Percentiles rank a stretch among this genome's conserved stretches.
Conservation (phyloP, 1,140 invertebrate genomes). For the Carcinoscorpius rotundicauda region DNA sequence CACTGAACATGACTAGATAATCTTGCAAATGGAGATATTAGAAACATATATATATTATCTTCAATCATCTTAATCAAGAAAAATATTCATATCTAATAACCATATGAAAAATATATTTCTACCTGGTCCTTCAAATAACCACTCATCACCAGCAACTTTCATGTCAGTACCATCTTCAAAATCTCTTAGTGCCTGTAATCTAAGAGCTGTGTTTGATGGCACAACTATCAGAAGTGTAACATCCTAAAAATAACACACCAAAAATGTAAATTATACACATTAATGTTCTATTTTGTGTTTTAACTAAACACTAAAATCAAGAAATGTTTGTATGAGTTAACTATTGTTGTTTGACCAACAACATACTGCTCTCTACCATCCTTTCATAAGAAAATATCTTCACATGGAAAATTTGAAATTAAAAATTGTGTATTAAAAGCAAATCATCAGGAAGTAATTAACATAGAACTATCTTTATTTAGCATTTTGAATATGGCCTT, state of each 20-base stretch:
- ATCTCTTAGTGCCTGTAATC: slow-evolving; percentile 34
- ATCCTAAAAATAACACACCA: slow-evolving; percentile 22
- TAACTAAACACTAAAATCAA: no score
- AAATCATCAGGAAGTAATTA: no score
- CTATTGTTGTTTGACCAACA: no score
- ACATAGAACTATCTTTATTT: no score
- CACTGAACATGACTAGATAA: neutral
- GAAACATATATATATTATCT: neutral
- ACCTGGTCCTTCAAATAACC: slow-evolving; percentile 42
- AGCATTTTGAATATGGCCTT: no score
- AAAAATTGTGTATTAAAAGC: no score
- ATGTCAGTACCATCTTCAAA: slow-evolving; percentile 35
- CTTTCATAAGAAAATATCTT: no score
- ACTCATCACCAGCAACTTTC: slow-evolving; percentile 39
- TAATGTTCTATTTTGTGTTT: no score
- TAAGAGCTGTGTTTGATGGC: slow-evolving; percentile 35
- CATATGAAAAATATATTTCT: neutral
- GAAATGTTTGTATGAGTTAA: no score
- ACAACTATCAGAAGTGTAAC: slow-evolving; percentile 38
- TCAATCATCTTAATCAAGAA: neutral
- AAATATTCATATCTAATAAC: neutral
- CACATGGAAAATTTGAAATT: no score
- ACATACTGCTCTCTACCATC: no score
- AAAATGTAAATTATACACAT: no score
- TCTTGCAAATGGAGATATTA: neutral